Evolutionary conservation across 1,140 invertebrate species (phyloP).

Genomic region (Araneus ventricosus): DNA sequence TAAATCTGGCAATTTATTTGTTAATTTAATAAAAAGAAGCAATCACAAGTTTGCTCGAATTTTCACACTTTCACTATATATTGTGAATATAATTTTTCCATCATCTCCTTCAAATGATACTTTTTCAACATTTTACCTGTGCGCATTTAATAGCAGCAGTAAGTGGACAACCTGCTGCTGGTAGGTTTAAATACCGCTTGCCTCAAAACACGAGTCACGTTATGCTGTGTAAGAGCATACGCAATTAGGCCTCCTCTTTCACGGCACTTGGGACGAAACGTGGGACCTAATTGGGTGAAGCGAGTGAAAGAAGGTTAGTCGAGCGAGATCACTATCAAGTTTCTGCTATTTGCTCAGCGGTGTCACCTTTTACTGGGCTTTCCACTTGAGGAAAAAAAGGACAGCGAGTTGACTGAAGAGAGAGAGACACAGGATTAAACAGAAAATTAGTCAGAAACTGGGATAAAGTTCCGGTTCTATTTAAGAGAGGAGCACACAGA

Average conservation of each 20-base stretch:
- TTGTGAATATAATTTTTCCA: too few relatives aligned
- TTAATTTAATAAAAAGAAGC: too few relatives aligned
- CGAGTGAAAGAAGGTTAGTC: neutral
- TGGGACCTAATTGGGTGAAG: neutral
- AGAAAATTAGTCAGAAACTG: neutral
- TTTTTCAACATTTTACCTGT: too few relatives aligned
- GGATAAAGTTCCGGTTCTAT: too few relatives aligned
- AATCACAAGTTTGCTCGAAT: too few relatives aligned
- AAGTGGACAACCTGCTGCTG: neutral
- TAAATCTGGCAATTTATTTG: too few relatives aligned
- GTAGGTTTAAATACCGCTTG: neutral
- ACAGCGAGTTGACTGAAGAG: neutral
- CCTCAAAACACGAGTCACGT: constrained; percentile 17
- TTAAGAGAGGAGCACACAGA: too few relatives aligned
- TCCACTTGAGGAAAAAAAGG: neutral
- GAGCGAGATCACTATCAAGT: constrained; percentile 7
- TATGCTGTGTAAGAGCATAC: constrained; percentile 1
- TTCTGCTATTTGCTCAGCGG: constrained; percentile 13
- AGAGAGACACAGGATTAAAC: neutral
- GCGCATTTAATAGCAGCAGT: too few relatives aligned
- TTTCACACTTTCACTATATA: too few relatives aligned
- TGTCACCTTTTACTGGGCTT: neutral
- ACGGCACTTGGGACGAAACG: neutral
- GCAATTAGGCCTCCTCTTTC: neutral
- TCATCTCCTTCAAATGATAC: too few relatives aligned